These are phyloP conservation scores for Entelurus aequoreus DNA, from an alignment of 2,113 vertebrate species.

Conservation along the genomic window DNA sequence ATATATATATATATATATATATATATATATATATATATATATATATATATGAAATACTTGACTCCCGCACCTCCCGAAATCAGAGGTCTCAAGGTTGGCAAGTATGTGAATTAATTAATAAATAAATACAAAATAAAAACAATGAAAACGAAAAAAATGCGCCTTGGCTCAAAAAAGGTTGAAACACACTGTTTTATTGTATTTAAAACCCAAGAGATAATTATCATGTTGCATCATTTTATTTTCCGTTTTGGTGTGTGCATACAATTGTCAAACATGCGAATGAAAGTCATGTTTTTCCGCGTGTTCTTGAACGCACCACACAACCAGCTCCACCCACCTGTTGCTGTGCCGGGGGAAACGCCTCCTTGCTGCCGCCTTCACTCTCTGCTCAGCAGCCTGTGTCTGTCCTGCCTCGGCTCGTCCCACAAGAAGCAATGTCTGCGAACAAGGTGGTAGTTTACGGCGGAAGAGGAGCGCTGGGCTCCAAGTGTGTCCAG, in stretches of 20 bases:
- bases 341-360: neutral
- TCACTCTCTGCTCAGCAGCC: neutral
- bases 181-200: too few relatives aligned
- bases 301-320: neutral
- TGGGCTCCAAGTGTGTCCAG: slow-evolving; percentile 82
- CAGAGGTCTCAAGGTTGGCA: too few relatives aligned
- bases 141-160: too few relatives aligned
- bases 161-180: too few relatives aligned
- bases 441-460: slow-evolving; percentile 77
- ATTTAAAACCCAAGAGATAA: too few relatives aligned
- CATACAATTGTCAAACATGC: neutral
- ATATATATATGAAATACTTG: too few relatives aligned
- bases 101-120: too few relatives aligned
- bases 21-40: too few relatives aligned
- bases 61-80: too few relatives aligned
- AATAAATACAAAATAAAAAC: too few relatives aligned
- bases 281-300: neutral
- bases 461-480: slow-evolving; percentile 83
- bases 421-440: slow-evolving; percentile 22
- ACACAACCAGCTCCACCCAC: neutral
- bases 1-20: too few relatives aligned
- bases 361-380: slow-evolving; percentile 22
- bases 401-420: neutral
- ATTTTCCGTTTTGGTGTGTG: neutral
- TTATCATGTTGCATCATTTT: too few relatives aligned